Evolutionary conservation across 2,113 vertebrate genomes (phyloP), one percentile per base, ranked within the genome.

Genomic region (Furnarius figulus): DNA sequence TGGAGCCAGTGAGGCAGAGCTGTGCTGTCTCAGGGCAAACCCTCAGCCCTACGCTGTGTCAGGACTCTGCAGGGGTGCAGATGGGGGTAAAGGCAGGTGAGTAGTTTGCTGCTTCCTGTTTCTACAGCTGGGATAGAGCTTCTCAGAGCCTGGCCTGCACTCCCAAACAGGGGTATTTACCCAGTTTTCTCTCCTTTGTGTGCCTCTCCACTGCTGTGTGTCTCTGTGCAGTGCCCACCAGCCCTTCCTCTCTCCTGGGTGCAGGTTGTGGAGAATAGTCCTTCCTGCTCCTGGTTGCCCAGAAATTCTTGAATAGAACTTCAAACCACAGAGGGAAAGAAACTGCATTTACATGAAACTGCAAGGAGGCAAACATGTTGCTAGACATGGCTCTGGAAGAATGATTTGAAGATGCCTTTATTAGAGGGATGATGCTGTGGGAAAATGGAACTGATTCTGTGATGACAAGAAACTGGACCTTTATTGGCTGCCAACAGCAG

Each of bases 21-120:
- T 59, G 55, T 42, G 20, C 50, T 61, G 46, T 44, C n/a, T 27
- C 24, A 17, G n/a, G 37, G 39, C 49, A 67, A 55, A 49, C 55
- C 40, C 24, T 10, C 66, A 44, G 33, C 7, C 53, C 42, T 3
- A 3, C 14, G 4, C 12, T 6, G 20, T 0, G 49, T 23, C 1
- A 0, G 49, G 42, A 46, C 74, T 44, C 68, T 66, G 50, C 31
- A 49, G 63, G 56, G 37, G 40, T 1, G 2, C n/a, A 70, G 35
- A 21, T 59, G 33, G 10, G 31, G 16, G 2, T 30, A 50, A 56
- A 59, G 49, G 27, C 23, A 42, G n/a, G 61, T 42, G 50, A 68
- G 22, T 4, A 30, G 30, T 37, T 74, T 63, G 81, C 59, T 56
- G 66, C n/a, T n/a, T 68, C 68, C 66, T 63, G 0, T 31, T 78